Base-by-base conservation (phyloP, 1,140 invertebrate genomes). In the Euglossa dilemma region DNA sequence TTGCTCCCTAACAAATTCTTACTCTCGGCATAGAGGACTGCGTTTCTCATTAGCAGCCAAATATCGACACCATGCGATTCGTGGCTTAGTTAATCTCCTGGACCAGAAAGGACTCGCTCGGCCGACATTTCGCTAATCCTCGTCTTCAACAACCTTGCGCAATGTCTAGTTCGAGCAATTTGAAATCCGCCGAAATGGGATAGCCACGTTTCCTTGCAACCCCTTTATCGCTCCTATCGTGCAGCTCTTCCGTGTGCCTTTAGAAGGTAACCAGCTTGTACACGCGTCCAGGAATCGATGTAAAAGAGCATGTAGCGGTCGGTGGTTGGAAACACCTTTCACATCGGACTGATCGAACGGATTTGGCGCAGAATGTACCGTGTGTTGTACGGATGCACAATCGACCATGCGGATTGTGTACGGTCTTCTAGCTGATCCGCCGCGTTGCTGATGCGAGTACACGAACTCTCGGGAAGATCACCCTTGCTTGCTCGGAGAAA, bases 341-440 rank as follows among this genome's bases (percentile, higher is more conserved):
- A 87, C 59, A 69, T 85, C 47, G 72, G 69, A 87, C 85, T 87
- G 87, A 88, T 88, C 83, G 85, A 64, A 78, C 45, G 72, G 83
- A 88, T 87, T 57, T 85, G 71, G 73, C 81, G 86, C 86, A 81
- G 79, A 88, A 88, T 87, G 86, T 87, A 87, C 82, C 71, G 77
- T 77, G 82, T 88, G 85, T 88, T 85, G 87, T 77, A 84, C 61
- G 52, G 63, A 18, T 28, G 70, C 63, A 77, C 57, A 16, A 8
- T 9, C 69, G 23, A 23, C 36, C 67, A 20, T 18, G 45, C 52
- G 18, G 45, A 61, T 43, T 64, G 11, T 28, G 16, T 16, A 59
- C 61, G 69, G 47, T 23, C 59, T 84, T 76, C 47, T 11, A 20
- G n/a, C n/a, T 14, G 23, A 36, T 63, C 63, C 61, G 73, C 64